Evolutionary conservation across 2,888 invertebrate genomes (phyloP).

Genomic region (Nematopogon swammerdamellus): DNA sequence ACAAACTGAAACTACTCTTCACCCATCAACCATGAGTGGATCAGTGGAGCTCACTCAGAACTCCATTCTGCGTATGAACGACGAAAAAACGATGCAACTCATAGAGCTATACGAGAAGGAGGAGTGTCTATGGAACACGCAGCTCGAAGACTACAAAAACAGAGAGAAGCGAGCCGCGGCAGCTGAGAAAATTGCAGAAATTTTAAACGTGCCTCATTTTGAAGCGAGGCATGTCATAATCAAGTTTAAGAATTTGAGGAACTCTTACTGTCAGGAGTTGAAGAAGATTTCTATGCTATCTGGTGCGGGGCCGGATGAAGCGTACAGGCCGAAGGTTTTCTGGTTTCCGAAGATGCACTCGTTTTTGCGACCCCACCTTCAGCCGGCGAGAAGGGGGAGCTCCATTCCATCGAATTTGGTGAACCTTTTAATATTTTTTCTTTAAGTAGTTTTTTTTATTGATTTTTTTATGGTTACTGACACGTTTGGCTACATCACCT

Average conservation of each 20-base stretch:
- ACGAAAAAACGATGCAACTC: slow-evolving; percentile 15
- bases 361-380: slow-evolving; percentile 24
- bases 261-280: slow-evolving; percentile 30
- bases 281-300: slow-evolving; percentile 21
- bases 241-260: slow-evolving; percentile 33
- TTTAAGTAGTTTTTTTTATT: too few relatives aligned
- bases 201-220: slow-evolving; percentile 23
- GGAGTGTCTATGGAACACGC: slow-evolving; percentile 26
- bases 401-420: background rate
- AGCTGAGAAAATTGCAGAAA: slow-evolving; percentile 20
- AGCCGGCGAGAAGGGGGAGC: slow-evolving; percentile 9
- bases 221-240: slow-evolving; percentile 22
- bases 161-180: slow-evolving; percentile 16
- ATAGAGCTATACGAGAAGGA: slow-evolving; percentile 22
- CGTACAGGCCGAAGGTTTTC: slow-evolving; percentile 20
- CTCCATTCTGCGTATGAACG: slow-evolving; percentile 18
- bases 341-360: slow-evolving; percentile 22
- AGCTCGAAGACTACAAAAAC: slow-evolving; percentile 18
- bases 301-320: slow-evolving; percentile 10
- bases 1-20: too few relatives aligned
- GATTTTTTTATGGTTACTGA: too few relatives aligned
- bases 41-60: slow-evolving; percentile 1
- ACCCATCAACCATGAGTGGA: background rate
- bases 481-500: too few relatives aligned
- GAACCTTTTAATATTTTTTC: too few relatives aligned